Conservation (phyloP, 2,888 invertebrate species). For the Nysson spinosus region DNA sequence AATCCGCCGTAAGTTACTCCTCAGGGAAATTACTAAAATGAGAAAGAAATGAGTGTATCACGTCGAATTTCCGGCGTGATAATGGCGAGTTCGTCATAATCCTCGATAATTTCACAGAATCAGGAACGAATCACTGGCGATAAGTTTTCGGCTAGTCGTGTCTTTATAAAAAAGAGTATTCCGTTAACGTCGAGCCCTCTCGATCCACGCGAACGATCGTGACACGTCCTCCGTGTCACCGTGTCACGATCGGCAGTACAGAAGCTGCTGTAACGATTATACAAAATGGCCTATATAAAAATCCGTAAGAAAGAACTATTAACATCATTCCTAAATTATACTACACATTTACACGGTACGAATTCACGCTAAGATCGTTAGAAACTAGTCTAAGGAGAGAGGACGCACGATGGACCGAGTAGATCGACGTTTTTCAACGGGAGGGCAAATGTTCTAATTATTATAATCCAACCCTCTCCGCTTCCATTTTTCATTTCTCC, state of each 20-base stretch:
- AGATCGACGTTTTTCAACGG: constrained; percentile 18
- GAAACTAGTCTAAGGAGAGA: constrained; percentile 52
- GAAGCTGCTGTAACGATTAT: constrained; percentile 38
- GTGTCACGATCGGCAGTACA: constrained; percentile 27
- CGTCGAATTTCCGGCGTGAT: too few species aligned
- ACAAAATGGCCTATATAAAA: constrained; percentile 57
- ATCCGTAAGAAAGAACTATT: constrained; percentile 55
- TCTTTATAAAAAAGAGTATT: too few species aligned
- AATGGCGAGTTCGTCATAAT: too few species aligned
- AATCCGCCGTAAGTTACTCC: too few species aligned
- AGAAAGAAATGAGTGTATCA: too few species aligned
- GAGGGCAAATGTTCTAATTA: too few species aligned
- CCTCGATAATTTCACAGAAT: too few species aligned
- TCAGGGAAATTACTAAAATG: too few species aligned
- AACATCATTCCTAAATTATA: constrained; percentile 41
- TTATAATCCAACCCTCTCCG: too few species aligned
- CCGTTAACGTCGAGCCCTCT: constrained; percentile 17
- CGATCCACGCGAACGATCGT: constrained; percentile 20
- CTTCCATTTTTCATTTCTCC: neutral
- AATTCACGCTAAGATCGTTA: constrained; percentile 39
- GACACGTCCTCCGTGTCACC: constrained; percentile 7
- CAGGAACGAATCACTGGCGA: too few species aligned
- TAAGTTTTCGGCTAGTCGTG: too few species aligned
- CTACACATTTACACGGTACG: constrained; percentile 53
- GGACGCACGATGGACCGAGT: constrained; percentile 29